These are phyloP conservation scores for Drepanosiphum platanoidis DNA, from an alignment of 2,888 invertebrate genomes.

Conservation along the genomic window DNA sequence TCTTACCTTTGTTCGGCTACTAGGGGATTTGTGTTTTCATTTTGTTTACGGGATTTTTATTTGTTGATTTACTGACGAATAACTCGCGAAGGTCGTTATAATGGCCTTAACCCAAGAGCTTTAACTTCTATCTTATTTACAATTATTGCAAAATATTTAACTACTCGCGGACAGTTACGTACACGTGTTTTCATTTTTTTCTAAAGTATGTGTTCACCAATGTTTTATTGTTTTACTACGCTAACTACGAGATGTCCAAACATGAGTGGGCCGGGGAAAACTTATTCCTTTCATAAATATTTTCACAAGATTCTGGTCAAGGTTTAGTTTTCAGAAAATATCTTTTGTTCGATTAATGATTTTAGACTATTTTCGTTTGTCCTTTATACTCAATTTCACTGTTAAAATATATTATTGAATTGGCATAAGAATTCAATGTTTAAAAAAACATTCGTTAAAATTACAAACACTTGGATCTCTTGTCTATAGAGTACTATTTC, in stretches of 20 bases:
- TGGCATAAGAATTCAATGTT: constrained; percentile 12
- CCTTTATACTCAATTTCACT: constrained; percentile 37
- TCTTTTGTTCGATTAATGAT: neutral
- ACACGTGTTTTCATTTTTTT: neutral
- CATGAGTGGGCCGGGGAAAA: neutral
- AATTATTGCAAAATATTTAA: neutral
- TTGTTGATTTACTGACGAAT: neutral
- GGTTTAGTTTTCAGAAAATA: neutral
- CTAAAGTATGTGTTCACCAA: neutral
- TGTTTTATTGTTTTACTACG: constrained; percentile 30
- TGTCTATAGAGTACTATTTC: neutral
- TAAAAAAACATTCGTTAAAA: constrained; percentile 29
- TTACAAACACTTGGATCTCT: constrained; percentile 1
- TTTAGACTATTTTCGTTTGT: constrained; percentile 34
- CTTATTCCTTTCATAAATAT: constrained; percentile 19
- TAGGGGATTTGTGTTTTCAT: neutral
- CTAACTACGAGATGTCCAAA: neutral
- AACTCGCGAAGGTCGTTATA: neutral
- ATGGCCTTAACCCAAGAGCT: neutral
- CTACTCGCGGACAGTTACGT: neutral
- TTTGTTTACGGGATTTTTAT: constrained; percentile 16
- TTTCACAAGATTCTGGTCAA: constrained; percentile 10
- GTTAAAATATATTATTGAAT: constrained; percentile 34
- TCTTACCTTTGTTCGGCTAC: neutral
- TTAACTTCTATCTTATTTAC: neutral